Percentiles rank a stretch among this genome's conserved stretches.
Conservation (phyloP, 1,140 invertebrate genomes). For the Maconellicoccus hirsutus region DNA sequence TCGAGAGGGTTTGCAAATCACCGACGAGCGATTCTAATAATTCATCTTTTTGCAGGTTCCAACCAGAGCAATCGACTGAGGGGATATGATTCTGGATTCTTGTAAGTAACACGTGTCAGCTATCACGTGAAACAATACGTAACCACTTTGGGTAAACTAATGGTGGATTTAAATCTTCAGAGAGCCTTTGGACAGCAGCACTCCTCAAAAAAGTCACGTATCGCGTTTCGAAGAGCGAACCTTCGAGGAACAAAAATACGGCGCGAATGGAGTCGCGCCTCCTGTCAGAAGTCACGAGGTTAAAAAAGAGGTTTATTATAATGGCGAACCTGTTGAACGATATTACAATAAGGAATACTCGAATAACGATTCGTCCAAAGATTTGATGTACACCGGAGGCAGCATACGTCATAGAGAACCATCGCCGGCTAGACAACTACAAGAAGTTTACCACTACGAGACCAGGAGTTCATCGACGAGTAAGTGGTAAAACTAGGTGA, state of each 20-base stretch:
- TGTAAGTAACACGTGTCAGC: conserved; percentile 28
- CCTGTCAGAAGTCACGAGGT: not conserved
- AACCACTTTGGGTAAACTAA: not conserved
- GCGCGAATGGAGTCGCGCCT: conserved; percentile 11
- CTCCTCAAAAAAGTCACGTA: conserved; percentile 27
- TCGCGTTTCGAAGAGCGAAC: conserved; percentile 27
- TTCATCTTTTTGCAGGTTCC: not conserved
- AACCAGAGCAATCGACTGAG: not conserved
- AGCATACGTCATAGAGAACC: conserved; percentile 25
- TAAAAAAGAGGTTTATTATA: conserved; percentile 2
- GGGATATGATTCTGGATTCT: conserved; percentile 27
- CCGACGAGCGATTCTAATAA: not conserved
- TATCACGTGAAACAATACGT: not conserved
- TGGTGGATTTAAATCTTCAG: conserved; percentile 1
- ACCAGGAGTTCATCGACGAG: conserved; percentile 25
- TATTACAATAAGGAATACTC: conserved; percentile 9
- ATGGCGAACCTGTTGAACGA: conserved; percentile 18
- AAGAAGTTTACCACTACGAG: conserved; percentile 27
- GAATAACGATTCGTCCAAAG: not conserved
- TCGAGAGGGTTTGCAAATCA: not conserved
- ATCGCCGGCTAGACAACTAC: conserved; percentile 27
- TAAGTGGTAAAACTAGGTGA: too few relatives aligned
- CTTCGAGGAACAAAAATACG: conserved; percentile 26
- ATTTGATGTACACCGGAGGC: not conserved
- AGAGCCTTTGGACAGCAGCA: conserved; percentile 15